A percentile compares a stretch with the other conserved stretches of the same genome.
Evolutionary conservation across 2,888 invertebrate genomes (phyloP).

Genomic region (Pyrochroa serraticornis): DNA sequence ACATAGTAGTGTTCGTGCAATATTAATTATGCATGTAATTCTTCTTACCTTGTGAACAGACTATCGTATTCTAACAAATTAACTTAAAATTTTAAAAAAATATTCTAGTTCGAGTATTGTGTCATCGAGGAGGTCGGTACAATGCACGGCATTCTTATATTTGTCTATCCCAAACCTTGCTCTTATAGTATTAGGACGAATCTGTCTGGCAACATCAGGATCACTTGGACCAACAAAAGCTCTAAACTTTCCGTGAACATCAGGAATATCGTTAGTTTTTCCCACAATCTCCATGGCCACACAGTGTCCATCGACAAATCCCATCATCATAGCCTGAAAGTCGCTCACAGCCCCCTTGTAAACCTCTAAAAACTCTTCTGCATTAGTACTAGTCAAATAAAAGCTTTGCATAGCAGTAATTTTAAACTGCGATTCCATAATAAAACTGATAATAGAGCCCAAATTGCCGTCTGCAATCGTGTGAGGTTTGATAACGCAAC

Average conservation of each 20-base stretch:
- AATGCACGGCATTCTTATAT: slow-evolving; percentile 88
- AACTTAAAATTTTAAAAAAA: slow-evolving; percentile 73
- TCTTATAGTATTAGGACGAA: slow-evolving; percentile 83
- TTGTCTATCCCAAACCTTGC: slow-evolving; percentile 84
- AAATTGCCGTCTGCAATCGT: slow-evolving; percentile 76
- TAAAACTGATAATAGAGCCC: slow-evolving; percentile 75
- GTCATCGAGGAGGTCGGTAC: slow-evolving; percentile 91
- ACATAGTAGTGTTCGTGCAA: too few species aligned
- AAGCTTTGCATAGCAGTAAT: slow-evolving; percentile 83
- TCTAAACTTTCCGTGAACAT: slow-evolving; percentile 76
- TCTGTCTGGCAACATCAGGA: slow-evolving; percentile 86
- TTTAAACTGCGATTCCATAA: slow-evolving; percentile 73
- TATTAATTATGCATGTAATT: too few species aligned
- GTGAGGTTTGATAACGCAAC: slow-evolving; percentile 90
- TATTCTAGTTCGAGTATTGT: slow-evolving; percentile 82
- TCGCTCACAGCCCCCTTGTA: slow-evolving; percentile 88
- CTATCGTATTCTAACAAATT: too few species aligned
- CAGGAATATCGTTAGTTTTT: slow-evolving; percentile 58
- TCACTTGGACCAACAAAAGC: slow-evolving; percentile 87
- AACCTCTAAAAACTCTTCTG: slow-evolving; percentile 91
- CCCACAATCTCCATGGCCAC: slow-evolving; percentile 83
- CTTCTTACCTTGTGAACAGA: too few species aligned
- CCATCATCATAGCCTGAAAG: slow-evolving; percentile 79
- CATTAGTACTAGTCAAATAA: slow-evolving; percentile 78
- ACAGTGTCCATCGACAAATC: slow-evolving; percentile 84